These are phyloP conservation scores for Merluccius polli DNA, from an alignment of 2,797 vertebrate genomes.

Conservation along the genomic window DNA sequence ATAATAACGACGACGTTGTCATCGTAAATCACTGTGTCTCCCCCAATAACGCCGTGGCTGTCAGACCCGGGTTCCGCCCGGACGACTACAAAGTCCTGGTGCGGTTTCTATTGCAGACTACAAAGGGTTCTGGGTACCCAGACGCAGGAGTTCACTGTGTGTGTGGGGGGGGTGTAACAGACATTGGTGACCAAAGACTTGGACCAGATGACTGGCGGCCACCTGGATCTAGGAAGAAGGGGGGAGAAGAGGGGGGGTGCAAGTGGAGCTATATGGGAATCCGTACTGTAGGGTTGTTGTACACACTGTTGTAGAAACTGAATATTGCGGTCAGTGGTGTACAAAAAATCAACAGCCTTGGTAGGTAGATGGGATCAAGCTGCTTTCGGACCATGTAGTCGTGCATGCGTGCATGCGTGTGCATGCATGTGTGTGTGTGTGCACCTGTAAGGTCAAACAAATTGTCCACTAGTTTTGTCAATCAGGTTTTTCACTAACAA, in stretches of 20 bases:
- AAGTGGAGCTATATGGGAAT: too few species aligned
- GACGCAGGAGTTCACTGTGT: slow-evolving; percentile 14
- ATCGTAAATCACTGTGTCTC: slow-evolving; percentile 63
- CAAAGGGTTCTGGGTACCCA: slow-evolving; percentile 36
- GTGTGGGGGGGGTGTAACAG: too few species aligned
- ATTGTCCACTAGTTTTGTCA: too few species aligned
- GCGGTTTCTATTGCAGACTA: slow-evolving; percentile 58
- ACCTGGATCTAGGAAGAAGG: neutral
- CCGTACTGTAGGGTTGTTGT: too few species aligned
- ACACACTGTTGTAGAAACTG: too few species aligned
- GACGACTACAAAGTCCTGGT: slow-evolving; percentile 61
- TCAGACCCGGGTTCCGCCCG: slow-evolving; percentile 54
- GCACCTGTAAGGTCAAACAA: too few species aligned
- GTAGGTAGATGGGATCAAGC: too few species aligned
- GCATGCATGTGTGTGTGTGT: too few species aligned
- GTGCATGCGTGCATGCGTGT: neutral
- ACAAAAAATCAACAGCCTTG: too few species aligned
- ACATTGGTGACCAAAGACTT: too few species aligned
- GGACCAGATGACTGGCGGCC: neutral
- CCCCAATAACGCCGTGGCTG: slow-evolving; percentile 49
- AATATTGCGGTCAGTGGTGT: neutral
- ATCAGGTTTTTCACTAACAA: too few species aligned
- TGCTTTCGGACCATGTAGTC: neutral
- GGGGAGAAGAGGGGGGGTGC: too few species aligned
- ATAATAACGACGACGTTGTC: slow-evolving; percentile 36